Base-by-base conservation (phyloP, 2,888 invertebrate genomes). In the Alloplasta piceator region DNA sequence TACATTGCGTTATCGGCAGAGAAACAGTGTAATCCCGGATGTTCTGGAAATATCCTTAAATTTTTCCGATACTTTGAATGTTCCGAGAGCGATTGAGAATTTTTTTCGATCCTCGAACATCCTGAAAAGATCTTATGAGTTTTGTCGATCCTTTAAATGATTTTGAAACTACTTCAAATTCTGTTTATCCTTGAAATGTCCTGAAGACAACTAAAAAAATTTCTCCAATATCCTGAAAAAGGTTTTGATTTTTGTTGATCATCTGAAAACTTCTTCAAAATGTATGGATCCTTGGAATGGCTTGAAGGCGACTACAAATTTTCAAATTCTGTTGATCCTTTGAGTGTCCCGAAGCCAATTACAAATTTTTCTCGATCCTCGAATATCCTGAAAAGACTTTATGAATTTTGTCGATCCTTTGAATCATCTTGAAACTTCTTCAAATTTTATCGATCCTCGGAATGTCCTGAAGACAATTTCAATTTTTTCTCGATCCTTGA, bases 401-500 rank as follows among this genome's bases (percentile, higher is more conserved):
- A 26, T 26, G 26, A 26, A 26, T 67, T n/a, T 46, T 14, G 60
- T 7, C 5, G 0, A 26, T 26, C 26, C 26, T 26, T 26, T 26
- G 3, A 26, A 26, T 26, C 3, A 26, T 26, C 26, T 26, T 3
- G 3, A 26, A 26, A 26, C 26, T 26, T n/a, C n/a, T n/a, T n/a
- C n/a, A n/a, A n/a, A n/a, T n/a, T n/a, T n/a, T n/a, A n/a, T n/a
- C n/a, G n/a, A n/a, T n/a, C n/a, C n/a, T n/a, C n/a, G n/a, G n/a
- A n/a, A n/a, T n/a, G n/a, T n/a, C n/a, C n/a, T n/a, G n/a, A n/a
- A n/a, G n/a, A n/a, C n/a, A n/a, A 60, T 60, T 10, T n/a, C 36
- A 3, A 60, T n/a, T 38, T 60, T 60, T 60, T 39, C 10, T 60
- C 10, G n/a, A n/a, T n/a, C n/a, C n/a, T n/a, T n/a, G 39, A 60